A percentile compares a stretch with the other conserved stretches of the same genome.
phyloP scores from a whole-genome alignment of 2,113 vertebrate genomes.

The Stigmatopora nigra region DNA sequence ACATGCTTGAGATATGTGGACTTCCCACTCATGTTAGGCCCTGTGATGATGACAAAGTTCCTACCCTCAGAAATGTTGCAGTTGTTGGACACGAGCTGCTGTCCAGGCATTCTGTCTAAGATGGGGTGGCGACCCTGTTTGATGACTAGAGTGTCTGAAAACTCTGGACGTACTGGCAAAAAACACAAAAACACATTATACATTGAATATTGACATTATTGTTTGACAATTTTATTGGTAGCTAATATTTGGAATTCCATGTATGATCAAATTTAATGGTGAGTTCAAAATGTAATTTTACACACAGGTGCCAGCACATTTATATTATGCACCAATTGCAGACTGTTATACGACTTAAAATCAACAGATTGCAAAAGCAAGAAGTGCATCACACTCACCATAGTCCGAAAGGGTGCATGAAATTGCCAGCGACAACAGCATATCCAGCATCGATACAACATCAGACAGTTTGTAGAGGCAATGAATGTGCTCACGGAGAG shows the following conservation, averaged over 20 bases:
- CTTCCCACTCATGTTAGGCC: conserved; percentile 98
- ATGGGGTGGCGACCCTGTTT: conserved; percentile 92
- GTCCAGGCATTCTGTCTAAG: conserved; percentile 83
- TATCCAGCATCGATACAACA: conserved; percentile 92
- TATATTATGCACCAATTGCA: too few species aligned
- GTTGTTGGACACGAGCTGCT: conserved; percentile 86
- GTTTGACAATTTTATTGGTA: too few species aligned
- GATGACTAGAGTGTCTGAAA: conserved; percentile 93
- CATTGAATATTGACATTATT: too few species aligned
- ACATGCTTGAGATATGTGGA: conserved; percentile 96
- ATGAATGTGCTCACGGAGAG: conserved; percentile 84
- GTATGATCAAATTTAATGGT: neutral
- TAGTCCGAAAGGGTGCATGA: conserved; percentile 91
- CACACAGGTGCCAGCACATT: too few species aligned
- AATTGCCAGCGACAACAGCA: conserved; percentile 89
- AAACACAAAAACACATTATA: conserved; percentile 12
- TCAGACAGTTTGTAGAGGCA: conserved; percentile 94
- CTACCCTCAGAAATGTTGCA: conserved; percentile 85
- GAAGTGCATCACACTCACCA: conserved; percentile 62
- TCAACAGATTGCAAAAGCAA: conserved; percentile 15
- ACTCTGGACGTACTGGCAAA: conserved; percentile 86
- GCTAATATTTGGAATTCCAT: neutral
- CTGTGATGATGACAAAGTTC: conserved; percentile 91
- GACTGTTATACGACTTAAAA: conserved; percentile 22
- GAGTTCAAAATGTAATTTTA: too few species aligned